A percentile compares a stretch with the other conserved stretches of the same genome.
These are phyloP conservation scores for Microctonus hyperodae DNA, from an alignment of 2,888 invertebrate species.

Conservation along the genomic window DNA sequence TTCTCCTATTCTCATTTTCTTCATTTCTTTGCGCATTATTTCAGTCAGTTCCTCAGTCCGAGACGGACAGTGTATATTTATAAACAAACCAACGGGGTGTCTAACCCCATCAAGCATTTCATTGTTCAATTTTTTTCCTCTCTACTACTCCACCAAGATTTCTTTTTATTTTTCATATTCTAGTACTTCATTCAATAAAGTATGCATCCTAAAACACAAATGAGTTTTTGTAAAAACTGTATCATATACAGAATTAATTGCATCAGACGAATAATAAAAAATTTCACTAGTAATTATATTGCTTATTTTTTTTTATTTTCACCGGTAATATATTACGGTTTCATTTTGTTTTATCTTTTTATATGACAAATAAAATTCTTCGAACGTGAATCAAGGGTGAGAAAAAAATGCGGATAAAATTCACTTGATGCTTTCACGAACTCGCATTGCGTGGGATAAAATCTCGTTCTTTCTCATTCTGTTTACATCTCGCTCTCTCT, in stretches of 20 bases:
- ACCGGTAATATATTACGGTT: neutral
- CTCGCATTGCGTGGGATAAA: constrained; percentile 12
- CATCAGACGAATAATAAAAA: neutral
- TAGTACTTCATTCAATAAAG: neutral
- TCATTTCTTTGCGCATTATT: constrained; percentile 9
- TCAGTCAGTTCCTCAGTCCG: constrained; percentile 27
- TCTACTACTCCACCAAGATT: neutral
- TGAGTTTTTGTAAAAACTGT: neutral
- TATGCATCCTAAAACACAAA: neutral
- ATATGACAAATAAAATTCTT: neutral
- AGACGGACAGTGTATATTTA: constrained; percentile 37
- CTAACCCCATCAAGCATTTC: constrained; percentile 35
- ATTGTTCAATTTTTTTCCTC: constrained; percentile 30
- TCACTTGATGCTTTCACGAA: constrained; percentile 13
- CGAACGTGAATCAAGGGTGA: constrained; percentile 2
- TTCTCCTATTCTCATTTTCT: constrained; percentile 21
- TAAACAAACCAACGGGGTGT: constrained; percentile 43
- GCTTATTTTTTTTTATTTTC: neutral
- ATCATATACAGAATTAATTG: neutral
- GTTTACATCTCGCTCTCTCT: neutral
- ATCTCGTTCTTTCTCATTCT: constrained; percentile 1
- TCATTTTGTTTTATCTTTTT: neutral
- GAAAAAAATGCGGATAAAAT: constrained; percentile 6
- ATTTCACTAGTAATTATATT: neutral
- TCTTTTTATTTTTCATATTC: neutral